Evolutionary conservation across 2,797 vertebrate genomes (phyloP).

Genomic region (Falco novaeseelandiae): DNA sequence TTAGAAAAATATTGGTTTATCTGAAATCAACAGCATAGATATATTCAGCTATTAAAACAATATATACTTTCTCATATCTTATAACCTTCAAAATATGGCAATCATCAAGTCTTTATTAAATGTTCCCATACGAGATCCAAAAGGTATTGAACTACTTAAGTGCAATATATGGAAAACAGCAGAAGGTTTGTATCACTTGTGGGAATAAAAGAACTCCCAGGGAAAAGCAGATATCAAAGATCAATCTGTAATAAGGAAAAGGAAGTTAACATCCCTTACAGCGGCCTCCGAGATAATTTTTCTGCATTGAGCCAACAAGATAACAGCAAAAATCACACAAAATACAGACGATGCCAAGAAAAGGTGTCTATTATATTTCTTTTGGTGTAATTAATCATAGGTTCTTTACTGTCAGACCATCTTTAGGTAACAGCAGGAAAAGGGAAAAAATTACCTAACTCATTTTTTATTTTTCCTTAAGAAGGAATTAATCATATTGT

Average conservation of each 20-base stretch:
- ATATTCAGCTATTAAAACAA: slow-evolving; percentile 54
- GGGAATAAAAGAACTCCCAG: slow-evolving; percentile 56
- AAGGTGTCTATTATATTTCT: slow-evolving; percentile 45
- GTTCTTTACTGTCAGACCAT: slow-evolving; percentile 43
- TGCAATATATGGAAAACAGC: slow-evolving; percentile 47
- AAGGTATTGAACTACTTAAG: slow-evolving; percentile 52
- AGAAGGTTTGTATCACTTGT: slow-evolving; percentile 45
- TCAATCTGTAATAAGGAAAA: slow-evolving; percentile 46
- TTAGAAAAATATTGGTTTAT: slow-evolving; percentile 52
- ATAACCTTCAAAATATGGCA: slow-evolving; percentile 34
- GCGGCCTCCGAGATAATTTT: slow-evolving; percentile 27
- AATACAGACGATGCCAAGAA: slow-evolving; percentile 24
- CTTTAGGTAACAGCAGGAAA: slow-evolving; percentile 1
- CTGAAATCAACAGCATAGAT: slow-evolving; percentile 29
- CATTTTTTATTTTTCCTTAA: neutral
- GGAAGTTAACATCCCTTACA: slow-evolving; percentile 40
- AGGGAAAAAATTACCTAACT: neutral
- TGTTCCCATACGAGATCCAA: slow-evolving; percentile 1
- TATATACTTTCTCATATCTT: slow-evolving; percentile 23
- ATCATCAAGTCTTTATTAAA: slow-evolving; percentile 45
- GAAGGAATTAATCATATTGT: slow-evolving; percentile 60
- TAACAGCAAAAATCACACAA: slow-evolving; percentile 38
- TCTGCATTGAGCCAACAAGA: neutral
- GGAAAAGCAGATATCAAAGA: slow-evolving; percentile 59
- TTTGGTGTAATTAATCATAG: slow-evolving; percentile 54